A percentile compares a stretch with the other conserved stretches of the same genome.
Evolutionary conservation across 2,797 vertebrate genomes (phyloP).

Genomic region (Tenualosa ilisha): DNA sequence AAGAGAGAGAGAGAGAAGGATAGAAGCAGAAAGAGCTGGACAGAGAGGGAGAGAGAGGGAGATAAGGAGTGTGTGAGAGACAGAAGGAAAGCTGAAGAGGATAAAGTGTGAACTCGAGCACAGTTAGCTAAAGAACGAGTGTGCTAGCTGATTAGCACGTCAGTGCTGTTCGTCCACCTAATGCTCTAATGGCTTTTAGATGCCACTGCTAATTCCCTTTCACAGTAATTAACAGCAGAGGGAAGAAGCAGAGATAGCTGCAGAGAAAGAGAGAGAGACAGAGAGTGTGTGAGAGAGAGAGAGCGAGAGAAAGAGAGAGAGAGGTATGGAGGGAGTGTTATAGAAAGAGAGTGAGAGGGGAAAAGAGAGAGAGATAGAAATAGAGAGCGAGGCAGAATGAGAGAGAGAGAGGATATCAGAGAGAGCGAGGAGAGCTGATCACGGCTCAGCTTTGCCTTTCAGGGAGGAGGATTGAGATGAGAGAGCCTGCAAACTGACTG

Average conservation of each 20-base stretch:
- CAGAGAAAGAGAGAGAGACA: conserved; percentile 13
- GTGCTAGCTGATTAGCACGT: conserved; percentile 50
- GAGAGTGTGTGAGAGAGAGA: conserved; percentile 28
- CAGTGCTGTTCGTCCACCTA: conserved; percentile 3
- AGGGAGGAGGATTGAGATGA: background rate
- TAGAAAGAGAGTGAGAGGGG: background rate
- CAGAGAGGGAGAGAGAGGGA: background rate
- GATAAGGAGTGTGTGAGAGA: conserved; percentile 24
- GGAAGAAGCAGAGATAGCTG: background rate
- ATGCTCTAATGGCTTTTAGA: conserved; percentile 43
- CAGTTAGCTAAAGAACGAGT: conserved; percentile 47
- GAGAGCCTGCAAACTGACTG: background rate
- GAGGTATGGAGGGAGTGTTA: background rate
- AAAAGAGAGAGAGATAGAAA: background rate
- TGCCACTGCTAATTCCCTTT: conserved; percentile 49
- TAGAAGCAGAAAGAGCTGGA: conserved; percentile 4
- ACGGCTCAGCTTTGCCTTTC: background rate
- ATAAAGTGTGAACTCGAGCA: conserved; percentile 33
- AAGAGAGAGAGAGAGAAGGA: background rate
- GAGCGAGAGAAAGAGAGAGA: conserved; percentile 21
- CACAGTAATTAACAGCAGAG: conserved; percentile 43
- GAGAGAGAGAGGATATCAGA: conserved; percentile 28
- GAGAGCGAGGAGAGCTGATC: background rate
- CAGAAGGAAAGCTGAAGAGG: background rate
- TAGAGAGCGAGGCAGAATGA: background rate